Conservation (phyloP, 2,113 vertebrate species). For the Colistium nudipinnis region DNA sequence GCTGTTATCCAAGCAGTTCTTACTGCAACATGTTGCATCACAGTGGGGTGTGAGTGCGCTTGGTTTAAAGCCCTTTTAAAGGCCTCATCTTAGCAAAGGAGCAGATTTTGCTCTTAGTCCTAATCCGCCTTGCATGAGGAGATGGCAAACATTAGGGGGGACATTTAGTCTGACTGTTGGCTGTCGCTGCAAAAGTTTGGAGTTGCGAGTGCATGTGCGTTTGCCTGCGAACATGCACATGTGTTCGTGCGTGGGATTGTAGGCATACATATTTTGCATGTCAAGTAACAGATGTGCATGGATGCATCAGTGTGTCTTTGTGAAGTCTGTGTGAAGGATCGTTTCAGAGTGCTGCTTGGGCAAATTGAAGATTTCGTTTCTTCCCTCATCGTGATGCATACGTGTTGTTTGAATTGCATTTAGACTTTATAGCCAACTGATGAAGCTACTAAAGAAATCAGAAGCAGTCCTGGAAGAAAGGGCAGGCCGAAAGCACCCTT, state of each 20-base stretch:
- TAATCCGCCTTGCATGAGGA: conserved; percentile 72
- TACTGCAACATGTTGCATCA: conserved; percentile 79
- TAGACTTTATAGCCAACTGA: background rate
- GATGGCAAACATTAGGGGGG: conserved; percentile 72
- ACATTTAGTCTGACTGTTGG: conserved; percentile 69
- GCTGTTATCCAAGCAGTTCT: conserved; percentile 71
- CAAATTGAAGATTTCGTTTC: background rate
- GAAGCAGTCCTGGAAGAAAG: background rate
- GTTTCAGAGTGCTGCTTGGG: background rate
- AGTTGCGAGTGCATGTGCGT: conserved; percentile 2
- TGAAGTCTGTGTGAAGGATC: background rate
- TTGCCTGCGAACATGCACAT: background rate
- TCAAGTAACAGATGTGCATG: background rate
- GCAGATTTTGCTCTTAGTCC: conserved; percentile 69
- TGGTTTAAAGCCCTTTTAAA: conserved; percentile 71
- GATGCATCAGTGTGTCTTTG: background rate
- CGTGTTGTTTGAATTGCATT: background rate
- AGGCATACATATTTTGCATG: conserved; percentile 19
- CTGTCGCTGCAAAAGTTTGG: conserved; percentile 55
- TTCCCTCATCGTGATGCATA: background rate
- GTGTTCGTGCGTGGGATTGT: background rate
- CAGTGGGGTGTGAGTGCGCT: conserved; percentile 70
- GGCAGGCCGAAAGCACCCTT: too few species aligned
- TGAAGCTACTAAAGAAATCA: too few species aligned
- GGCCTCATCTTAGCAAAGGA: conserved; percentile 70